phyloP scores from a whole-genome alignment of 2,113 vertebrate species.

The Albula glossodonta region DNA sequence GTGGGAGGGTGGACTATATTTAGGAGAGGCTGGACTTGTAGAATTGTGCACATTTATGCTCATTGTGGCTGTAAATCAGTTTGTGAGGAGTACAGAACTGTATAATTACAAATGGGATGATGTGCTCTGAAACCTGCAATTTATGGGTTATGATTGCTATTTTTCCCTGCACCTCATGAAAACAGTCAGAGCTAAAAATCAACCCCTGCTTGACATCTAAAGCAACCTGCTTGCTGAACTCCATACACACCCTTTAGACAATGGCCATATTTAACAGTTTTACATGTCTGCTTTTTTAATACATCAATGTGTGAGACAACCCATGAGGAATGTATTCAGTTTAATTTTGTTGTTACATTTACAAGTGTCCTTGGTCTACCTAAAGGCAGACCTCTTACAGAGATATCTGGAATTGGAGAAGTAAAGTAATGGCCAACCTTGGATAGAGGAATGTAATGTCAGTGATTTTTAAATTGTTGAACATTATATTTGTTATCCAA shows the following conservation, averaged over 20 bases:
- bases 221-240: background rate
- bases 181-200: background rate
- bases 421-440: too few species aligned
- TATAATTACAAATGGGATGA: background rate
- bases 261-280: too few species aligned
- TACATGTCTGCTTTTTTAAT: too few species aligned
- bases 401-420: too few species aligned
- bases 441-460: too few species aligned
- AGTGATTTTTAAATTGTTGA: background rate
- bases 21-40: background rate
- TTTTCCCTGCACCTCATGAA: background rate
- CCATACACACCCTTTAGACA: too few species aligned
- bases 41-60: background rate
- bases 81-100: background rate
- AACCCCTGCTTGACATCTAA: background rate
- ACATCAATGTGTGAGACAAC: too few species aligned
- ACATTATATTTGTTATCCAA: background rate
- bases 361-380: too few species aligned
- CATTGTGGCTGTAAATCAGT: background rate
- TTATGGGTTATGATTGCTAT: background rate
- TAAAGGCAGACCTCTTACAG: too few species aligned
- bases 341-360: too few species aligned
- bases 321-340: too few species aligned
- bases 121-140: background rate
- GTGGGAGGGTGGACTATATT: background rate